phyloP scores from a whole-genome alignment of 2,797 vertebrate genomes.

The Pitangus sulphuratus region DNA sequence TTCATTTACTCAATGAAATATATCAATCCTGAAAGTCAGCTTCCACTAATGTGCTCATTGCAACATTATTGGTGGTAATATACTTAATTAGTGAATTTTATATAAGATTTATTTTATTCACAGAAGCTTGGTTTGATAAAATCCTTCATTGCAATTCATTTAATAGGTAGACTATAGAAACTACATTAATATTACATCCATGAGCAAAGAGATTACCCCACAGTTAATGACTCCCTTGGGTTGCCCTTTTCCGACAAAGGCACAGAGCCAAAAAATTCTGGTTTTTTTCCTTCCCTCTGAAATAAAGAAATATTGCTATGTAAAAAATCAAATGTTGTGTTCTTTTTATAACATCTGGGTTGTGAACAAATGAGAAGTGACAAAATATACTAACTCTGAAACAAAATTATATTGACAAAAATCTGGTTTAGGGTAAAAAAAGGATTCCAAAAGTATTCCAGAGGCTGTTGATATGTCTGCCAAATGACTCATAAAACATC shows the following conservation, averaged over 20 bases:
- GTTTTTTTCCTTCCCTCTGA: not conserved
- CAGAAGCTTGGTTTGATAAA: conserved; percentile 50
- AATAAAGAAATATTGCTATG: not conserved
- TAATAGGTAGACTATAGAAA: conserved; percentile 55
- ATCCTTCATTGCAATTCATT: conserved; percentile 56
- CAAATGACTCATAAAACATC: not conserved
- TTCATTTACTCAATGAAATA: conserved; percentile 70
- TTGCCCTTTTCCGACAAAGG: conserved; percentile 33
- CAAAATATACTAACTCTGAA: not conserved
- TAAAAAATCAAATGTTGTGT: not conserved
- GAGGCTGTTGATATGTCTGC: not conserved
- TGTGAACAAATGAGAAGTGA: not conserved
- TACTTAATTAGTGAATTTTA: conserved; percentile 72
- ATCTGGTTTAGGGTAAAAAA: not conserved
- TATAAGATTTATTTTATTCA: conserved; percentile 68
- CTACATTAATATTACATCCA: conserved; percentile 46
- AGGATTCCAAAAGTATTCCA: not conserved
- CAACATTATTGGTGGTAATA: conserved; percentile 68
- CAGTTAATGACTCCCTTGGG: conserved; percentile 7
- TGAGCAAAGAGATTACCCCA: conserved; percentile 41
- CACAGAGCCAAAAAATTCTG: not conserved
- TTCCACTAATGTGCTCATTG: conserved; percentile 67
- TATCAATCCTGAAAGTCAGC: conserved; percentile 72
- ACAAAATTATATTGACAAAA: not conserved
- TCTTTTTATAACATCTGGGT: not conserved